Conservation (phyloP, 1,140 invertebrate genomes). For the Acromyrmex charruanus region DNA sequence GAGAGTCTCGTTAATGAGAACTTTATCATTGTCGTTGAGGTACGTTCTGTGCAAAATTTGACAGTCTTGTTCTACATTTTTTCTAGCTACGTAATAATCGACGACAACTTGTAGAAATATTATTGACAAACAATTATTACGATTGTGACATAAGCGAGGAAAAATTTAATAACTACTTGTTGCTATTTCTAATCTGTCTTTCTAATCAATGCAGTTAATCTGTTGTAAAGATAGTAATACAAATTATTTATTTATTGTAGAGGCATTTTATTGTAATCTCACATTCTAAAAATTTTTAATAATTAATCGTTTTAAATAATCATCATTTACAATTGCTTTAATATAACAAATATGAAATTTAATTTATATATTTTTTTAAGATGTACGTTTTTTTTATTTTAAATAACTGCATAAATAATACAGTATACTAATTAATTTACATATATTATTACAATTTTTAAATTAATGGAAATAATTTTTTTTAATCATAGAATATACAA, state of each 20-base stretch:
- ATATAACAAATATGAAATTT: not conserved
- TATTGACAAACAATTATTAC: conserved; percentile 10
- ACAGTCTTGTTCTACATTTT: conserved; percentile 35
- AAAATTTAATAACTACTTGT: not conserved
- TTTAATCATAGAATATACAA: not conserved
- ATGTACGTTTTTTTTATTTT: not conserved
- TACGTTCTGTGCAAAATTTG: conserved; percentile 9
- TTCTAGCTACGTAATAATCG: conserved; percentile 1
- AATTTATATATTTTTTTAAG: not conserved
- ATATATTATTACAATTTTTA: not conserved
- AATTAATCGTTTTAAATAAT: not conserved
- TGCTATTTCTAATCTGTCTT: not conserved
- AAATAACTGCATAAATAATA: not conserved
- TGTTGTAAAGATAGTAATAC: not conserved
- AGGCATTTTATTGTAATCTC: not conserved
- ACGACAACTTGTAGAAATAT: not conserved
- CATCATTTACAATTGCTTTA: not conserved
- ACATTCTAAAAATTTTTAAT: not conserved
- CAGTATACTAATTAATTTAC: not conserved
- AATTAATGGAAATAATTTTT: not conserved
- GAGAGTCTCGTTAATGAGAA: conserved; percentile 69
- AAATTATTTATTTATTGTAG: too few relatives aligned
- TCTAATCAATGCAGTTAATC: not conserved
- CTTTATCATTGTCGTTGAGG: conserved; percentile 58
- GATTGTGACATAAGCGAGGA: not conserved